A percentile compares a stretch with the other conserved stretches of the same genome.
Conservation (phyloP, 2,113 vertebrate genomes). For the Upupa epops region DNA sequence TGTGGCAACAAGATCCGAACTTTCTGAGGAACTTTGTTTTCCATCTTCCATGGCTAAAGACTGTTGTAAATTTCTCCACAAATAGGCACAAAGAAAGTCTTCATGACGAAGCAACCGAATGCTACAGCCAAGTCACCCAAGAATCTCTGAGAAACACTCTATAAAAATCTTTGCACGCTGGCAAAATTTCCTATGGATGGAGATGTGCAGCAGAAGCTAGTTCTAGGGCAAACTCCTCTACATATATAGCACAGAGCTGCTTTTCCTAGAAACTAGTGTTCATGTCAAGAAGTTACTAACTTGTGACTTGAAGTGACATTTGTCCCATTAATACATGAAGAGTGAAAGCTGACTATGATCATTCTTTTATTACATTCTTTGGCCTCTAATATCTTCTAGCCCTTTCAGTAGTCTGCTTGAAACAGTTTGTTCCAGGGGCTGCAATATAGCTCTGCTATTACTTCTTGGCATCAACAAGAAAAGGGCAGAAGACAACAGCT, state of each 20-base stretch:
- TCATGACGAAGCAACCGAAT: background rate
- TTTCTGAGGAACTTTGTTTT: background rate
- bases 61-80: background rate
- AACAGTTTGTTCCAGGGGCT: background rate
- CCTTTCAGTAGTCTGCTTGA: background rate
- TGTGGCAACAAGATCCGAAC: background rate
- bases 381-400: background rate
- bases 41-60: background rate
- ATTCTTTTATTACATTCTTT: conserved; percentile 24
- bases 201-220: background rate
- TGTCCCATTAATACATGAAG: background rate
- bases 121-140: background rate
- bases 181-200: background rate
- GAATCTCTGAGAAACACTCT: background rate
- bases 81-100: background rate
- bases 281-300: conserved; percentile 20
- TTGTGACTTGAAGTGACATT: background rate
- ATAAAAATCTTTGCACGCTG: background rate
- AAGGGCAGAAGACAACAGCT: background rate
- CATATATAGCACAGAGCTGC: background rate
- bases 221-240: background rate
- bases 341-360: conserved; percentile 6
- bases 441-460: background rate
- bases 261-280: conserved; percentile 18
- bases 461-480: background rate